Conservation (phyloP, 1,140 invertebrate species). For the Drosophila ironensis region DNA sequence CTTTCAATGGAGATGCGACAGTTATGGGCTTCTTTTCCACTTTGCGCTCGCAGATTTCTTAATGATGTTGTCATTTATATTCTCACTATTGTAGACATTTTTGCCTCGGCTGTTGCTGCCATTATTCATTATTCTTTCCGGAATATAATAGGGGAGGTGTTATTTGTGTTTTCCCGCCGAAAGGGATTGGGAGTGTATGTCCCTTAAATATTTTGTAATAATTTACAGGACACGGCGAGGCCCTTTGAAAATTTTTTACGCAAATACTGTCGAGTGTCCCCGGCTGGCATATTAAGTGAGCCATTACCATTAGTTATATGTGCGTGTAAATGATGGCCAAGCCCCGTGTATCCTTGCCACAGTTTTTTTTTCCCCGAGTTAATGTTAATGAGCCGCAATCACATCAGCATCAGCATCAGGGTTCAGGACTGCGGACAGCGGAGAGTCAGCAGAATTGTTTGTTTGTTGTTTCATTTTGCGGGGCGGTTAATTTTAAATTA, state of each 20-base stretch:
- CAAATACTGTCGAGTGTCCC: conserved; percentile 36
- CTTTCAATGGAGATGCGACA: conserved; percentile 46
- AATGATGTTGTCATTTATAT: conserved; percentile 71
- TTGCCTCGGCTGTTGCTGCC: conserved; percentile 43
- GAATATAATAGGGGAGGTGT: conserved; percentile 22
- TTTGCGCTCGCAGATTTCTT: conserved; percentile 43
- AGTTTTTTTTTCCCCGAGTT: conserved; percentile 7
- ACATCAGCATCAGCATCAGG: conserved; percentile 43
- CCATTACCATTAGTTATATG: conserved; percentile 67
- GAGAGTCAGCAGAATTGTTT: conserved; percentile 31
- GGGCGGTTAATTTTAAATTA: conserved; percentile 53
- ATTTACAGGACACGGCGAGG: conserved; percentile 6
- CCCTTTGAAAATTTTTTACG: conserved; percentile 28
- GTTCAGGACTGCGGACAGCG: conserved; percentile 7
- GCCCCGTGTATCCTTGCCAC: not conserved
- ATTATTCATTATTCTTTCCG: conserved; percentile 61
- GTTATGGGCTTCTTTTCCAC: conserved; percentile 28
- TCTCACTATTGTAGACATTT: conserved; percentile 34
- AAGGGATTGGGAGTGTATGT: conserved; percentile 6
- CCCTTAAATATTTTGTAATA: conserved; percentile 38
- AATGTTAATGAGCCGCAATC: conserved; percentile 60
- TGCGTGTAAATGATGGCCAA: conserved; percentile 23
- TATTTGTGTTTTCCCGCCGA: conserved; percentile 30
- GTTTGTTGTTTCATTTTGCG: conserved; percentile 41
- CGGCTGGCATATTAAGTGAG: conserved; percentile 57